Percentiles rank a stretch among this genome's conserved stretches.
phyloP scores from a whole-genome alignment of 2,797 vertebrate species.

The Chlorospingus semifuscus region DNA sequence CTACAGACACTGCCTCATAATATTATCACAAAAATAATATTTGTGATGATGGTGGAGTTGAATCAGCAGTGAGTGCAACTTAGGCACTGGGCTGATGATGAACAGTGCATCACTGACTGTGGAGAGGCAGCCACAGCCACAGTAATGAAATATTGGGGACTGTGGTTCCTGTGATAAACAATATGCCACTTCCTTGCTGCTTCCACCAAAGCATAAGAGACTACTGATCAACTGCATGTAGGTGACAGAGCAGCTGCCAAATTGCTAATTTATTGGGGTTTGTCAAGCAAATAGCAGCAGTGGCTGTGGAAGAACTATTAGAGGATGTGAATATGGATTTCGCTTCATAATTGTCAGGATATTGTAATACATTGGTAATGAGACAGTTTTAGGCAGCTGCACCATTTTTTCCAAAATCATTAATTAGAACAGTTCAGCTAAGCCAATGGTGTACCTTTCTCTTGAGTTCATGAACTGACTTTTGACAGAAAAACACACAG shows the following conservation, averaged over 20 bases:
- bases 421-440: not conserved
- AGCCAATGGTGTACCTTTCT: not conserved
- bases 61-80: not conserved
- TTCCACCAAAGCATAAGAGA: not conserved
- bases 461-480: not conserved
- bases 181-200: not conserved
- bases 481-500: not conserved
- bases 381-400: not conserved
- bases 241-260: not conserved
- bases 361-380: not conserved
- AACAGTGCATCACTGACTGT: not conserved
- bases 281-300: not conserved
- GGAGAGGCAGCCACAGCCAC: not conserved
- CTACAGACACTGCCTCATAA: not conserved
- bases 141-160: accelerated
- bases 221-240: not conserved
- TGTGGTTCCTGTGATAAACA: not conserved
- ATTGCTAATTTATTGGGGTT: not conserved
- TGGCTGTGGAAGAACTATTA: not conserved
- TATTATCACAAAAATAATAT: not conserved
- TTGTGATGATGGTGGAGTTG: not conserved
- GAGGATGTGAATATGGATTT: not conserved
- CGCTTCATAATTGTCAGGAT: not conserved
- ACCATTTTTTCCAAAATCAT: not conserved
- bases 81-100: not conserved